Evolutionary conservation across 1,140 invertebrate genomes (phyloP).

Genomic region (Brachystomella parvula): DNA sequence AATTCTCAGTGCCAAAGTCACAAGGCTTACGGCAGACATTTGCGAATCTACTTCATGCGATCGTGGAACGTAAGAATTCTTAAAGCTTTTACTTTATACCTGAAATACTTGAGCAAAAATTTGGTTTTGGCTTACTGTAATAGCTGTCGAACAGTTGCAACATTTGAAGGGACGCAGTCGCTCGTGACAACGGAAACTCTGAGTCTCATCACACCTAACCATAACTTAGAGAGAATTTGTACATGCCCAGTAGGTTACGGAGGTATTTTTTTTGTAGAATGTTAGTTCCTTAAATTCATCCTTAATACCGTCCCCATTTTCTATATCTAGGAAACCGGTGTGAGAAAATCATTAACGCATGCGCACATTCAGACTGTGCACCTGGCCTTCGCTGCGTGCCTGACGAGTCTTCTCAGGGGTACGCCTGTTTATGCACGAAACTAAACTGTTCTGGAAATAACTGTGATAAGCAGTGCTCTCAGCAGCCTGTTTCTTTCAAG

Average conservation of each 20-base stretch:
- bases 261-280: conserved; percentile 19
- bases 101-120: neutral
- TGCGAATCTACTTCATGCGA: conserved; percentile 35
- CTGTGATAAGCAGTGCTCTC: conserved; percentile 40
- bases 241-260: conserved; percentile 33
- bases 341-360: conserved; percentile 62
- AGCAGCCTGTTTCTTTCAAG: conserved; percentile 37
- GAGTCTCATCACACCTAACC: conserved; percentile 37
- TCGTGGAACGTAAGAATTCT: conserved; percentile 33
- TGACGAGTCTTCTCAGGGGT: conserved; percentile 59
- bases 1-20: conserved; percentile 33
- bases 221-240: conserved; percentile 36
- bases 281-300: neutral
- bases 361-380: conserved; percentile 64
- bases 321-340: conserved; percentile 45
- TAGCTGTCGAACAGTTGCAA: conserved; percentile 33
- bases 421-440: conserved; percentile 64
- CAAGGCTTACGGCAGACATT: conserved; percentile 30
- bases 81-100: neutral
- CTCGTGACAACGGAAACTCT: conserved; percentile 37
- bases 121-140: conserved; percentile 2
- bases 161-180: conserved; percentile 37
- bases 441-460: conserved; percentile 66
- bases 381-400: conserved; percentile 65
- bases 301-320: neutral